phyloP scores from a whole-genome alignment of 1,140 invertebrate species.

The Pogonognathellus flavescens region DNA sequence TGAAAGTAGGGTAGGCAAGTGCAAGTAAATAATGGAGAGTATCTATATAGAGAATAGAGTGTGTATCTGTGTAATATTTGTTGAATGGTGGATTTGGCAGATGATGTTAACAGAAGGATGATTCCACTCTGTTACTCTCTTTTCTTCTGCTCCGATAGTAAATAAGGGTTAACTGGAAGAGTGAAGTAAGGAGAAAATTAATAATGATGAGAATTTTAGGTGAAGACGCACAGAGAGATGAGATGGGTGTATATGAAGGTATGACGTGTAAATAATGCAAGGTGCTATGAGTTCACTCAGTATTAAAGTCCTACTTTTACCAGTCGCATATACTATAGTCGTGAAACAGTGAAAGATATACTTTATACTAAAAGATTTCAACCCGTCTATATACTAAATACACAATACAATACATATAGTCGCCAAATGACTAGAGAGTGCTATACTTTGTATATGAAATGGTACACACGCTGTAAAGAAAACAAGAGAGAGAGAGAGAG shows the following conservation, averaged over 20 bases:
- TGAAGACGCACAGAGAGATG: constrained; percentile 1
- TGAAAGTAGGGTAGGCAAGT: constrained; percentile 29
- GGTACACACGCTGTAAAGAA: not conserved
- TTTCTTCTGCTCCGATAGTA: constrained; percentile 33
- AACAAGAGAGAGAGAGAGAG: not conserved
- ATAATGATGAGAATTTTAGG: constrained; percentile 56
- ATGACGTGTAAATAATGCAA: constrained; percentile 62
- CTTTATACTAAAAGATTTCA: not conserved
- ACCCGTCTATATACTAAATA: not conserved
- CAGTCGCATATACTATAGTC: not conserved
- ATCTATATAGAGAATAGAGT: not conserved
- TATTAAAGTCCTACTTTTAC: not conserved
- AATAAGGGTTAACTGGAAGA: constrained; percentile 52
- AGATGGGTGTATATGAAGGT: constrained; percentile 50
- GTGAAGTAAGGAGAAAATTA: constrained; percentile 59
- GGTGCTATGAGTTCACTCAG: constrained; percentile 15
- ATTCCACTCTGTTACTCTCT: not conserved
- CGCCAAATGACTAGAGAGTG: not conserved
- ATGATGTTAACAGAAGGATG: constrained; percentile 24
- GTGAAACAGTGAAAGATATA: not conserved
- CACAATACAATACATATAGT: not conserved
- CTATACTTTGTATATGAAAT: not conserved
- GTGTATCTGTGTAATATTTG: constrained; percentile 1
- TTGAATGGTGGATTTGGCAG: constrained; percentile 46
- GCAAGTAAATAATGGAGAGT: constrained; percentile 6